Conservation (phyloP, 2,888 invertebrate species). For the Apodemia duryi region DNA sequence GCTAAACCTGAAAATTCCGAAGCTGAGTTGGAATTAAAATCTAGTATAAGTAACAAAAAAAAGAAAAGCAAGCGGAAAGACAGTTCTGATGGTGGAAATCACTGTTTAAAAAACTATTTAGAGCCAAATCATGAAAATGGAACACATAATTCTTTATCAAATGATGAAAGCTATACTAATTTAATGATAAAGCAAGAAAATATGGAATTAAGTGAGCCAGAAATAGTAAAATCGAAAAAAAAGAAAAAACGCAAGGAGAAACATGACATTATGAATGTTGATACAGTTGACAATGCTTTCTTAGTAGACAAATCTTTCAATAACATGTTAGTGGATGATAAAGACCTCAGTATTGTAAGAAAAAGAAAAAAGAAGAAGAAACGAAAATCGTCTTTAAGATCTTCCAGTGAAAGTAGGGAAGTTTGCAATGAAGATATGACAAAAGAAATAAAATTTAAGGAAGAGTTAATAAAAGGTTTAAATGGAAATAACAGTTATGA, state of each 20-base stretch:
- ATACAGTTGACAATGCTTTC: constrained; percentile 26
- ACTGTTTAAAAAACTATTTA: constrained; percentile 37
- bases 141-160: constrained; percentile 20
- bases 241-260: constrained; percentile 31
- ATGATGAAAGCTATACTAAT: constrained; percentile 44
- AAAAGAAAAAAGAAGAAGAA: constrained; percentile 21
- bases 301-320: constrained; percentile 16
- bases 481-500: constrained; percentile 11
- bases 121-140: constrained; percentile 46
- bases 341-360: not conserved
- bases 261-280: constrained; percentile 14
- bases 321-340: not conserved
- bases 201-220: constrained; percentile 35
- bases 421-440: constrained; percentile 8
- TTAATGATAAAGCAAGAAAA: constrained; percentile 50
- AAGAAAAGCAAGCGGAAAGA: constrained; percentile 9
- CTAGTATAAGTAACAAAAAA: not conserved
- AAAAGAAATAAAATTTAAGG: not conserved
- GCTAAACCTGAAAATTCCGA: not conserved
- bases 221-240: constrained; percentile 32
- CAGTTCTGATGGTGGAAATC: not conserved
- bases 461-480: constrained; percentile 11
- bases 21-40: not conserved
- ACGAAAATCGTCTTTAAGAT: constrained; percentile 3
- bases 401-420: constrained; percentile 17